Conservation (phyloP, 1,140 invertebrate species). For the Procambarus clarkii region DNA sequence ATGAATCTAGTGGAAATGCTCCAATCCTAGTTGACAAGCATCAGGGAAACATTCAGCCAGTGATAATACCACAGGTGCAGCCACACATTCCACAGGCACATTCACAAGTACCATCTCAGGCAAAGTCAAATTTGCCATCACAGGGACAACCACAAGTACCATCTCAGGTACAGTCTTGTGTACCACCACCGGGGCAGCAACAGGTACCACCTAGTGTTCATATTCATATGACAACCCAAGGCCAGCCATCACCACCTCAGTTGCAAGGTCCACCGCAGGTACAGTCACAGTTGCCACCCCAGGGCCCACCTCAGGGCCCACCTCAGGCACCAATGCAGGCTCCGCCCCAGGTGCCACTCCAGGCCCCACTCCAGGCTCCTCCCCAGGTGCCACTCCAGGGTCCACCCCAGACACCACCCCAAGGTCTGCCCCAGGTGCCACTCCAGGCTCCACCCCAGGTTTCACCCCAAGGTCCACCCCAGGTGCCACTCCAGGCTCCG, state of each 20-base stretch:
- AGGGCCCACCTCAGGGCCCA: neutral
- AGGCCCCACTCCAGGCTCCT: neutral
- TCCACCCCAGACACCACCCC: neutral
- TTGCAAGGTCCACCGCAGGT: neutral
- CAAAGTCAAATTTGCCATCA: neutral
- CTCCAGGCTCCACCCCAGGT: constrained; percentile 7
- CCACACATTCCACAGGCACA: constrained; percentile 11
- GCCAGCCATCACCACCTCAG: neutral
- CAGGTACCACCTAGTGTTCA: neutral
- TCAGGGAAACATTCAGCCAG: neutral
- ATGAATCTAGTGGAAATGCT: neutral
- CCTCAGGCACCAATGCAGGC: neutral
- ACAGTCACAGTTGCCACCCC: neutral
- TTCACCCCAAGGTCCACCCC: constrained; percentile 6
- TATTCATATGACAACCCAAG: neutral
- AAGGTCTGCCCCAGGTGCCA: neutral
- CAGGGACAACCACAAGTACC: neutral
- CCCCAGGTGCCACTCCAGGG: neutral
- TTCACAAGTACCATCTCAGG: neutral
- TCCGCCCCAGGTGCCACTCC: neutral
- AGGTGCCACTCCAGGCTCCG: neutral
- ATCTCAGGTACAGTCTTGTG: neutral
- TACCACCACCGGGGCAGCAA: constrained; percentile 1
- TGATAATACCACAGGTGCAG: neutral
- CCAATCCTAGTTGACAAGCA: neutral